Base-by-base conservation (phyloP, 2,113 vertebrate species). In the Pseudonaja textilis region DNA sequence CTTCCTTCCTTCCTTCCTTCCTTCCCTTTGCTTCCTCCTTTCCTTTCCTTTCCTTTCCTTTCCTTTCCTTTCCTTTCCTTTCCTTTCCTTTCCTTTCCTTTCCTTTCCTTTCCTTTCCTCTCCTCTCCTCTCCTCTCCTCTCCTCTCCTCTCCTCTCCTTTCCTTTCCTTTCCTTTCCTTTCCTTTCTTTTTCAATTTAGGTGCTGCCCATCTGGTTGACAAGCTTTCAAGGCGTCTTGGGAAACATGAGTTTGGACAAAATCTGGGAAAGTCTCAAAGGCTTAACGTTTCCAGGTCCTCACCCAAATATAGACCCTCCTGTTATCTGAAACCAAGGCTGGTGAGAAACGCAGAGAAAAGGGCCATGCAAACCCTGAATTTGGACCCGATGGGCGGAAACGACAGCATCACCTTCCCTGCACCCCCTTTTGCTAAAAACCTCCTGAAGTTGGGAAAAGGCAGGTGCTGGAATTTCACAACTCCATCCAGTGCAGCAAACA, bases 41-140 rank as follows among this genome's bases (percentile, higher is more conserved):
- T 1, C 7, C 2, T 9, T 12, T 10, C 9, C 7, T 26, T 59
- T 25, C 57, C 1, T 59, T 25, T 2, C 7, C 42, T 25, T 26
- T 64, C 0, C 26, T 64, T 64, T 4, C 26, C 47, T 47, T 22
- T 20, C 39, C 18, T 20, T 56, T 18, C 16, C 4, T 56, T 59
- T 2, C 6, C 39, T 39, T 7, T 0, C 1, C 55, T 5, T 56
- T 1, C 7, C 2, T 8, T 11, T 10, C 9, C 7, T 26, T 59
- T 57, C 56, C 2, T 57, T 57, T 6, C 6, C 5, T 57, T 11
- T 29, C 1, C 3, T 29, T 64, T 0, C 26, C 29, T 7, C 1
- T 6, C 1, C 5, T 20, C n/a, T 7, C 18, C 5, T 1, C 2
- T 5, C 5, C 12, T 3, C 3, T 55, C 5, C 5, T 5, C 7